Base-by-base conservation (phyloP, 2,888 invertebrate species). In the Salpingus planirostris region DNA sequence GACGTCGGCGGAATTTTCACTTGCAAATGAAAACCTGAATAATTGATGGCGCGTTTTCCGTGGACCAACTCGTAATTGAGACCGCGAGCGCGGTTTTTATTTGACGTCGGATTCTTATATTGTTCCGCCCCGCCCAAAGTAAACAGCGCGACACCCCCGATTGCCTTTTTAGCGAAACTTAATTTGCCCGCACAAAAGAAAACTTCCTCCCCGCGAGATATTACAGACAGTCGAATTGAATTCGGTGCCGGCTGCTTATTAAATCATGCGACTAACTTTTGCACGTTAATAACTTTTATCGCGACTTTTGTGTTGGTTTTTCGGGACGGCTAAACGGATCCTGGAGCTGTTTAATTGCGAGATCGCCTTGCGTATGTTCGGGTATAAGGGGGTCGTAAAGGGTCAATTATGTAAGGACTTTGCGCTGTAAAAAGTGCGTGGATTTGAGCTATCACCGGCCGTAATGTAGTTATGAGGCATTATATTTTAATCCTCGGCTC, bases 401-500 rank as follows among this genome's bases (percentile, higher is more conserved):
- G 10, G 44, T 56, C 49, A 57, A 58, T 55, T 50, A 57, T 59
- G 52, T 48, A 56, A 40, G 43, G 33, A 37, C 36, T 43, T 40
- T 43, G 41, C 31, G 40, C 40, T 33, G 40, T 34, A 49, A 47
- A 45, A 43, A 46, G 42, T 44, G n/a, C n/a, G 38, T 42, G 50
- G 57, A 56, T 58, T 59, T 56, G 53, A 55, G 50, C 42, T 47
- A 50, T 47, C 40, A 49, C 43, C 44, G 43, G 29, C 52, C 54
- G 46, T 58, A 58, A 59, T 48, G 54, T 54, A 53, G 59, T 60
- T 59, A 60, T 59, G 57, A 55, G 50, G 54, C 59, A 56, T 59
- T 58, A 60, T 50, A 55, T 59, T 60, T 60, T 60, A 60, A 60
- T 59, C 55, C 54, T 44, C 46, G 25, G 49, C 44, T 39, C 49